These are phyloP conservation scores for Hololepta plana DNA, from an alignment of 2,888 invertebrate genomes.

Conservation along the genomic window DNA sequence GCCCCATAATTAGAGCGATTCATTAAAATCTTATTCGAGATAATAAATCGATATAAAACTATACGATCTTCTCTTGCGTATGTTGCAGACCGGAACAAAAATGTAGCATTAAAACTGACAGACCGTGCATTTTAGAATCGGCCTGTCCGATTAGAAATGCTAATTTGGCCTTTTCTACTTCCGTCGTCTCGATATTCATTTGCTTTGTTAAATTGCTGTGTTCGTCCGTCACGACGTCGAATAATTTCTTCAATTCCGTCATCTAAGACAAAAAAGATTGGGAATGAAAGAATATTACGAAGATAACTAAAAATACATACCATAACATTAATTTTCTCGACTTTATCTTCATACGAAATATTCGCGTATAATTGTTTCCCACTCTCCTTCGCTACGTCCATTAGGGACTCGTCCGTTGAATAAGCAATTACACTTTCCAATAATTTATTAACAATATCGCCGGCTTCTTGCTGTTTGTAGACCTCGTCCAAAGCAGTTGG, in stretches of 20 bases:
- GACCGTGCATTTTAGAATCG: conserved; percentile 74
- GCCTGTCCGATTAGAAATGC: conserved; percentile 40
- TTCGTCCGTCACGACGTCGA: conserved; percentile 51
- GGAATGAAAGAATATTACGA: conserved; percentile 1
- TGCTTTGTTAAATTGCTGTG: conserved; percentile 32
- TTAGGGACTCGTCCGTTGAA: conserved; percentile 57
- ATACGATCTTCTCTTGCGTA: conserved; percentile 30
- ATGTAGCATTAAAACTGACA: conserved; percentile 85
- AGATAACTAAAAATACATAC: conserved; percentile 42
- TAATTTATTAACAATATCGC: conserved; percentile 27
- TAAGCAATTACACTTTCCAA: conserved; percentile 36
- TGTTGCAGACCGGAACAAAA: conserved; percentile 87
- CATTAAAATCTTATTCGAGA: too few relatives aligned
- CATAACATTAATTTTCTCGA: conserved; percentile 69
- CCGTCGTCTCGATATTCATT: conserved; percentile 24
- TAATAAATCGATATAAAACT: too few relatives aligned
- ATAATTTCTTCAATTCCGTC: conserved; percentile 51
- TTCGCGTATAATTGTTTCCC: conserved; percentile 65
- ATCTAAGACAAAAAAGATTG: conserved; percentile 31
- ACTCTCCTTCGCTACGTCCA: conserved; percentile 75
- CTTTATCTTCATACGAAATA: conserved; percentile 47
- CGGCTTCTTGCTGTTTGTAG: conserved; percentile 25
- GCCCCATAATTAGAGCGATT: too few relatives aligned
- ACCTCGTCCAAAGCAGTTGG: conserved; percentile 24
- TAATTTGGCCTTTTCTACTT: conserved; percentile 27